phyloP scores from a whole-genome alignment of 2,113 vertebrate species.

The Eudyptes chrysolophus region DNA sequence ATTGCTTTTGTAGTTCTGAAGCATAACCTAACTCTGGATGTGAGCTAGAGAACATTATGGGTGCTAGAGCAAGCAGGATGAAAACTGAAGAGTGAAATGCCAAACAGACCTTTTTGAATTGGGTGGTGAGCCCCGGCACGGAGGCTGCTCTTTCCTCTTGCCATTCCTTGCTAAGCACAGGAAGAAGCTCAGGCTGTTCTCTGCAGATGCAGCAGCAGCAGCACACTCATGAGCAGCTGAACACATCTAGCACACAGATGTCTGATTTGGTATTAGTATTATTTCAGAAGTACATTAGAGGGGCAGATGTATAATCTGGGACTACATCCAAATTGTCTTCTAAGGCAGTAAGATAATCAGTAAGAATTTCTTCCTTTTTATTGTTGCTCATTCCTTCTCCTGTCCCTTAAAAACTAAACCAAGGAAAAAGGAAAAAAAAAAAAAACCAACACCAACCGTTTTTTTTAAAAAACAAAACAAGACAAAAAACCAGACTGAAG shows the following conservation, averaged over 20 bases:
- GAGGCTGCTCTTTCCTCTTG: not conserved
- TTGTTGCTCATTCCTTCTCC: not conserved
- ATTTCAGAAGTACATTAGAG: constrained; percentile 50
- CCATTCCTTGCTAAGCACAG: not conserved
- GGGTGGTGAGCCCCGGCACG: fast-evolving
- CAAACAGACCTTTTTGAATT: not conserved
- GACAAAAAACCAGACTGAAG: not conserved
- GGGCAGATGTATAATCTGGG: constrained; percentile 21
- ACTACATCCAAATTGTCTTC: constrained; percentile 32
- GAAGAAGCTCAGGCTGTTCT: not conserved
- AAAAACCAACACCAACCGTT: not conserved
- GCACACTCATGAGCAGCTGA: not conserved
- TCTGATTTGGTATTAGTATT: constrained; percentile 7
- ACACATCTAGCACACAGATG: not conserved
- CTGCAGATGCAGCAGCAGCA: constrained; percentile 12
- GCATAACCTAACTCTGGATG: not conserved
- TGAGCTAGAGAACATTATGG: not conserved
- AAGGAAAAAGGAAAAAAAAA: not conserved
- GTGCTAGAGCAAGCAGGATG: not conserved
- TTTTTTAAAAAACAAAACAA: not conserved
- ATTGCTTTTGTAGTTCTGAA: not conserved
- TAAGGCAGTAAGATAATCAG: not conserved
- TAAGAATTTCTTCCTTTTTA: not conserved
- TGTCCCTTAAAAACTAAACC: not conserved
- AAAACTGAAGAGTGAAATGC: not conserved